Conservation (phyloP, 2,888 invertebrate species). For the Chorisops tibialis region DNA sequence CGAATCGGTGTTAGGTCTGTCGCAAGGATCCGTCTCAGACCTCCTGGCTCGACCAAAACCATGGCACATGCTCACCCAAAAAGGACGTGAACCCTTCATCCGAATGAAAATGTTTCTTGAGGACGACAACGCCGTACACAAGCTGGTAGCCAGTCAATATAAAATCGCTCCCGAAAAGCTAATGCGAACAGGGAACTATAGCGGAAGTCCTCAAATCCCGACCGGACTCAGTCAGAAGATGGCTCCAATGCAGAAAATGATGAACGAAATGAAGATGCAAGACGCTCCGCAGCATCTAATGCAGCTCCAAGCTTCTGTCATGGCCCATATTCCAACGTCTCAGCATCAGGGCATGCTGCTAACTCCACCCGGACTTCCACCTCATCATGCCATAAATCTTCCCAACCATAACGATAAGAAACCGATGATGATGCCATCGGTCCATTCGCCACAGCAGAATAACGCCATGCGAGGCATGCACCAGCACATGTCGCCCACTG, state of each 20-base stretch:
- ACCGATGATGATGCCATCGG: slow-evolving; percentile 59
- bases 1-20: slow-evolving; percentile 93
- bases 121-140: slow-evolving; percentile 93
- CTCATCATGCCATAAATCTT: slow-evolving; percentile 68
- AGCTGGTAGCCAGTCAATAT: slow-evolving; percentile 93
- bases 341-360: slow-evolving; percentile 60
- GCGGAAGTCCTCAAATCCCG: slow-evolving; percentile 73
- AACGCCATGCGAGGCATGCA: slow-evolving; percentile 71
- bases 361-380: slow-evolving; percentile 73
- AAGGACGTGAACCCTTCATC: slow-evolving; percentile 94
- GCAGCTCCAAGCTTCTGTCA: slow-evolving; percentile 55
- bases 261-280: slow-evolving; percentile 72
- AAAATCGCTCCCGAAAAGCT: slow-evolving; percentile 97
- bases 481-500: slow-evolving; percentile 88
- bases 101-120: slow-evolving; percentile 97
- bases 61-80: slow-evolving; percentile 98
- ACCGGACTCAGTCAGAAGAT: slow-evolving; percentile 69
- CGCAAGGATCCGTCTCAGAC: slow-evolving; percentile 97
- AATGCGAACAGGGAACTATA: slow-evolving; percentile 93
- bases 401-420: slow-evolving; percentile 63
- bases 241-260: slow-evolving; percentile 75
- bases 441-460: slow-evolving; percentile 64
- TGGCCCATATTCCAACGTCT: slow-evolving; percentile 50
- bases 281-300: slow-evolving; percentile 61
- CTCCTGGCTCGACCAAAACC: slow-evolving; percentile 95